Conservation (phyloP, 2,113 vertebrate species). For the Sorex fumeus region DNA sequence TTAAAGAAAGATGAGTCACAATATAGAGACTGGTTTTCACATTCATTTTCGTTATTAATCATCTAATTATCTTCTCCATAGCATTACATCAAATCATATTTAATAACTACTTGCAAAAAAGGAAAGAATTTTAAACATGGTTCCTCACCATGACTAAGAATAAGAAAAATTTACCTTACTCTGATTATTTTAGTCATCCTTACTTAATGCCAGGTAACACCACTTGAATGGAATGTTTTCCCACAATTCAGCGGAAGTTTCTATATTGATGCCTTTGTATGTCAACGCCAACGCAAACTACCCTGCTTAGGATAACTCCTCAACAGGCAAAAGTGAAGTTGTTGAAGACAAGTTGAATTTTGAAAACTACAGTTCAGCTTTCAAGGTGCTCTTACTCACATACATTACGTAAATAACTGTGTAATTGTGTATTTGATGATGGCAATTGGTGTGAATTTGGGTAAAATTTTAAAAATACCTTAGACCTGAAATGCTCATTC, state of each 20-base stretch:
- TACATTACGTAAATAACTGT: not conserved
- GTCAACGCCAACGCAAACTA: not conserved
- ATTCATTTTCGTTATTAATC: constrained; percentile 53
- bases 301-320: not conserved
- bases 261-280: not conserved
- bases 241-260: constrained; percentile 4
- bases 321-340: not conserved
- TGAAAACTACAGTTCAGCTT: not conserved
- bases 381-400: not conserved
- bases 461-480: not conserved
- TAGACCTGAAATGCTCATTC: not conserved
- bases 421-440: not conserved
- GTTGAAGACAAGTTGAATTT: not conserved
- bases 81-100: not conserved
- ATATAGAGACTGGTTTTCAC: not conserved
- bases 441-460: not conserved
- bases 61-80: constrained; percentile 2
- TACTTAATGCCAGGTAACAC: not conserved
- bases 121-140: constrained; percentile 20
- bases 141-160: constrained; percentile 63
- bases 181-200: constrained; percentile 33
- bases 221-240: constrained; percentile 12
- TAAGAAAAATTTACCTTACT: not conserved
- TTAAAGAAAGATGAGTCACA: constrained; percentile 36
- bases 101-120: constrained; percentile 38